Base-by-base conservation (phyloP, 2,888 invertebrate genomes). In the Drosophila maculinotata region DNA sequence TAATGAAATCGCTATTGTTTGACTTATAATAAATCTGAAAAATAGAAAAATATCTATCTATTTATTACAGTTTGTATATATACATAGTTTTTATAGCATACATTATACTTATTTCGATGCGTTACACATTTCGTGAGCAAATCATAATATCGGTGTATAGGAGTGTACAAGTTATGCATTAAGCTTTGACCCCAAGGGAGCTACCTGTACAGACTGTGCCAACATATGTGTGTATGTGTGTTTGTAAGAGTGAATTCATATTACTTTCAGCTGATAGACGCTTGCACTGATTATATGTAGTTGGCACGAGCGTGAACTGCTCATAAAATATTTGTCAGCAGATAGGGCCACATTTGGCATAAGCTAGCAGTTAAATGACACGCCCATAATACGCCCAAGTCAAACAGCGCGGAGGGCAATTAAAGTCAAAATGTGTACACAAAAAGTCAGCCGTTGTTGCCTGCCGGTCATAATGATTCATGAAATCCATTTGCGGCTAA, bases 401-500 rank as follows among this genome's bases (percentile, higher is more conserved):
- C 53, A 67, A 57, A 59, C 45, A 33, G 44, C 38, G 41, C 28
- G 26, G 8, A 14, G 38, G 67, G 60, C 71, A 79, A 76, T 76
- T 79, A 76, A 75, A 76, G 67, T 63, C 79, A 59, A 75, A 65
- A 39, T 60, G 59, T 76, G 39, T 35, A 47, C 73, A 73, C 25
- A 63, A 31, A 56, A 47, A 67, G 77, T 65, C 68, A 53, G 59
- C 64, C 56, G 44, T 64, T 57, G 51, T 30, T 49, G 79, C 47
- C 66, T 58, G 75, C 35, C 62, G 49, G 57, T 54, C 58, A 59
- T 71, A 70, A 70, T 68, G 60, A 58, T 69, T 75, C 63, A 68
- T 68, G 79, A 65, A 68, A 76, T 76, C 67, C 76, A 79, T 76
- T 79, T 76, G 76, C 48, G 57, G 62, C 53, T 68, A 62, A 67